phyloP scores from a whole-genome alignment of 2,113 vertebrate species.

The Oceanodroma tethys region DNA sequence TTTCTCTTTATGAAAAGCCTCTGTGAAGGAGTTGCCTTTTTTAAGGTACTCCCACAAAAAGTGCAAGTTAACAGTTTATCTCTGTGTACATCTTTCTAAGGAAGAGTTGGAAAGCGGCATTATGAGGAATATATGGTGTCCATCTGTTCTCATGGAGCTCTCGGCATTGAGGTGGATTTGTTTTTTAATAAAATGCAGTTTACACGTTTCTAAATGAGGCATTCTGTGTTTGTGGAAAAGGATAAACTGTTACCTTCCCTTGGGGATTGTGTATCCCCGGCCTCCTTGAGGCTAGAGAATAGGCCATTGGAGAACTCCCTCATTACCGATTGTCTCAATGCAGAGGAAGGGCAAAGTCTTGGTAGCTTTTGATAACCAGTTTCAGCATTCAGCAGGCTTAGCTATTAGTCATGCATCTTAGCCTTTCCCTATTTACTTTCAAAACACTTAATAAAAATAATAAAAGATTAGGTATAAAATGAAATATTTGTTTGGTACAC shows the following conservation, averaged over 20 bases:
- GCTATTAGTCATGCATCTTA: conserved; percentile 98
- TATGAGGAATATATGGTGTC: conserved; percentile 69
- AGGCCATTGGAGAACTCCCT: conserved; percentile 86
- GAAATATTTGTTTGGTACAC: conserved; percentile 87
- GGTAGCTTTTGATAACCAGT: conserved; percentile 94
- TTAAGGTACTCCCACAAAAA: conserved; percentile 58
- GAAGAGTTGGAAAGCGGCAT: conserved; percentile 44
- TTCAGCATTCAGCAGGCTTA: conserved; percentile 96
- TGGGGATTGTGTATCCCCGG: conserved; percentile 83
- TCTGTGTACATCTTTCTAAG: not conserved
- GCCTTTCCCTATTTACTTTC: conserved; percentile 89
- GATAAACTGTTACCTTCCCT: conserved; percentile 87
- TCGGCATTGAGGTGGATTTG: conserved; percentile 72
- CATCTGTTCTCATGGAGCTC: conserved; percentile 78
- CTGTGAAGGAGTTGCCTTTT: not conserved
- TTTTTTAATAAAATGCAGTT: conserved; percentile 83
- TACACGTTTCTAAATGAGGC: conserved; percentile 86
- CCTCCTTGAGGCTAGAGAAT: conserved; percentile 90
- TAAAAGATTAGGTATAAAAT: conserved; percentile 90
- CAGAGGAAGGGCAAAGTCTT: conserved; percentile 91
- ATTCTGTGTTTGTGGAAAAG: conserved; percentile 87
- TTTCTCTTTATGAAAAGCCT: conserved; percentile 19
- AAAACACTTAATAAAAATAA: conserved; percentile 93
- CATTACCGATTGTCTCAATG: conserved; percentile 99
- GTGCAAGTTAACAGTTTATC: conserved; percentile 53